These are phyloP conservation scores for Lepidurus apus DNA, from an alignment of 1,140 invertebrate species.

Conservation along the genomic window DNA sequence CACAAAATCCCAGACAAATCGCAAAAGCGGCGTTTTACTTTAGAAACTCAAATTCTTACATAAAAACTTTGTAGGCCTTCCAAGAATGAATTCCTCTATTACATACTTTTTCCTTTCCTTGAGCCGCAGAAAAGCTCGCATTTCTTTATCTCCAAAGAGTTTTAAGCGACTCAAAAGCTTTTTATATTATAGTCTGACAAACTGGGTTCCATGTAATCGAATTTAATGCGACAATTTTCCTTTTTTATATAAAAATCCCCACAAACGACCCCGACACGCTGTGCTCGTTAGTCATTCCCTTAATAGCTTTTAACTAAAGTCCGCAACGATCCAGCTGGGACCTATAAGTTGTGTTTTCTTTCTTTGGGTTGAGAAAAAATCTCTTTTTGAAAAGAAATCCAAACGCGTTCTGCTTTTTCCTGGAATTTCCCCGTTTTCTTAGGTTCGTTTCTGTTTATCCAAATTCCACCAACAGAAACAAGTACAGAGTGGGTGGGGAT, in stretches of 20 bases:
- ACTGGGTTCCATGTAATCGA: neutral
- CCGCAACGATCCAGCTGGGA: neutral
- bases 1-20: neutral
- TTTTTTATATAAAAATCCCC: neutral
- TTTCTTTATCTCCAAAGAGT: neutral
- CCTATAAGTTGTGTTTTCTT: neutral
- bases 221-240: conserved; percentile 3
- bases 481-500: neutral
- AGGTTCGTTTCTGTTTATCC: neutral
- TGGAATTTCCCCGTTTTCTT: neutral
- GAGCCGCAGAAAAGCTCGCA: neutral
- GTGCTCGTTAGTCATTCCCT: neutral
- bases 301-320: neutral
- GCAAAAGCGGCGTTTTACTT: neutral
- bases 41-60: conserved; percentile 1
- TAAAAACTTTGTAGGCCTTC: neutral
- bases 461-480: conserved; percentile 19
- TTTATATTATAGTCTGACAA: neutral
- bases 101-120: neutral
- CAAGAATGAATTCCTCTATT: neutral
- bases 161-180: neutral
- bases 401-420: neutral
- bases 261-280: neutral
- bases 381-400: too few species aligned
- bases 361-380: neutral